Percentiles rank a stretch among this genome's conserved stretches.
These are phyloP conservation scores for Platysteira castanea DNA, from an alignment of 2,113 vertebrate species.

Conservation along the genomic window DNA sequence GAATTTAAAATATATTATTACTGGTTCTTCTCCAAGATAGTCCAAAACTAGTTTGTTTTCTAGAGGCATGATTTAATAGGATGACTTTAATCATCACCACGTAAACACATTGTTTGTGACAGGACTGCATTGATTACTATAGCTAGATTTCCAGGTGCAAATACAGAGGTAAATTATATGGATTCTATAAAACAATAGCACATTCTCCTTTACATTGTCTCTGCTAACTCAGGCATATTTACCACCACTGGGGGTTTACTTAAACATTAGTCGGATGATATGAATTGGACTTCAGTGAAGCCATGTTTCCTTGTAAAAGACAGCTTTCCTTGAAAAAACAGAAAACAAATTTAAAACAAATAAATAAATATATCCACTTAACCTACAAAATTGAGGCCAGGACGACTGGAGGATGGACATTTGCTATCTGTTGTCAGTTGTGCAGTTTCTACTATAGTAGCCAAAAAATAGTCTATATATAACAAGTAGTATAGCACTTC, in stretches of 20 bases:
- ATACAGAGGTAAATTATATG: neutral
- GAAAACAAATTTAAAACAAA: neutral
- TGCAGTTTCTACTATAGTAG: neutral
- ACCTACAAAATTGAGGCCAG: neutral
- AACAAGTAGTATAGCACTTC: neutral
- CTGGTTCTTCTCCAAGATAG: neutral
- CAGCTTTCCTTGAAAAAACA: neutral
- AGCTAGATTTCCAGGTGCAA: neutral
- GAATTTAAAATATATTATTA: neutral
- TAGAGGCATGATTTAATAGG: neutral
- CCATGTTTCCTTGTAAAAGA: neutral
- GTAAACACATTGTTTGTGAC: neutral
- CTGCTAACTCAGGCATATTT: neutral
- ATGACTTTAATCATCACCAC: neutral
- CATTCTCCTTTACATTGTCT: neutral
- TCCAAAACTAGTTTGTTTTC: neutral
- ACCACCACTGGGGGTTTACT: neutral
- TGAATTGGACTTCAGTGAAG: neutral
- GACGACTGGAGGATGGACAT: neutral
- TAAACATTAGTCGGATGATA: neutral
- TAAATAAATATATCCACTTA: neutral
- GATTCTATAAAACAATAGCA: neutral
- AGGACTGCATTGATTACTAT: neutral
- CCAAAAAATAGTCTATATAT: neutral
- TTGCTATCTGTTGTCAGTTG: neutral